phyloP scores from a whole-genome alignment of 2,797 vertebrate species.

The Lithobates sylvaticus region DNA sequence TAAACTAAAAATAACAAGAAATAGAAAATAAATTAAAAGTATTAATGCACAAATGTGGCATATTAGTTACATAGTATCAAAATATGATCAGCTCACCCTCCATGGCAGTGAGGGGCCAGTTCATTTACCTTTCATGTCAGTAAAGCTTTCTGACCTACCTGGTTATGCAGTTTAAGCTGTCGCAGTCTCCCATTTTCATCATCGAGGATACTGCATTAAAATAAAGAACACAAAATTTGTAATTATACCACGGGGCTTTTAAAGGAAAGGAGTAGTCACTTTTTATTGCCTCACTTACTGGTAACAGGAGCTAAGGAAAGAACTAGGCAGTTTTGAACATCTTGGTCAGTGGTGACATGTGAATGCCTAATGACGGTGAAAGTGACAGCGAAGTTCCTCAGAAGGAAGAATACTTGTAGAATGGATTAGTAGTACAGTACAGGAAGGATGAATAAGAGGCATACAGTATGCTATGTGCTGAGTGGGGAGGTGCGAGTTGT shows the following conservation, averaged over 20 bases:
- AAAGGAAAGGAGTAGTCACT: background rate
- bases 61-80: too few species aligned
- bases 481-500: too few species aligned
- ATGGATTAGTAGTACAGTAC: too few species aligned
- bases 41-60: too few species aligned
- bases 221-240: background rate
- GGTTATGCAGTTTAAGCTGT: conserved; percentile 93
- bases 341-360: background rate
- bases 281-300: too few species aligned
- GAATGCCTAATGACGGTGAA: background rate
- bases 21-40: too few species aligned
- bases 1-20: too few species aligned
- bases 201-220: conserved; percentile 79
- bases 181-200: conserved; percentile 88
- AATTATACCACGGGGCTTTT: background rate
- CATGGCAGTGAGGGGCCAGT: background rate
- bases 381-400: background rate
- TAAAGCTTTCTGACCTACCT: conserved; percentile 77
- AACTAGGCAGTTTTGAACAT: background rate
- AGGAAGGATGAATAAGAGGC: background rate
- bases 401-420: background rate
- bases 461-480: too few species aligned
- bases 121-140: background rate
- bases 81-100: too few species aligned
- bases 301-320: background rate